Evolutionary conservation across 2,888 invertebrate genomes (phyloP).

Genomic region (Calliopum simillimum): DNA sequence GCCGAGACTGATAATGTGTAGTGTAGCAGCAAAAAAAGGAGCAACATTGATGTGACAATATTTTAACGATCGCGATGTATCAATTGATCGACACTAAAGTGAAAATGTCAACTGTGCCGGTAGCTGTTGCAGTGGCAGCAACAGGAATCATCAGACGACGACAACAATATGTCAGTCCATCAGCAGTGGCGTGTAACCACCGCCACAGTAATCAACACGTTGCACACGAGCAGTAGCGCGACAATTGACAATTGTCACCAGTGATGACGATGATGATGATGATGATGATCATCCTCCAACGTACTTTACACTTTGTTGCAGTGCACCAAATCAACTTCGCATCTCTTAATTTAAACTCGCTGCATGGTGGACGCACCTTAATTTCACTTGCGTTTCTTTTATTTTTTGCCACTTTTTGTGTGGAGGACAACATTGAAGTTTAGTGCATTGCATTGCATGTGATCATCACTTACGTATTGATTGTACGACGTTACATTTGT

Average conservation of each 20-base stretch:
- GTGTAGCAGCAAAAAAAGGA: slow-evolving; percentile 31
- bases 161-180: slow-evolving; percentile 25
- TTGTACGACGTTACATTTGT: neutral
- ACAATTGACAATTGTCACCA: slow-evolving; percentile 30
- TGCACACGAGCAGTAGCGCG: neutral
- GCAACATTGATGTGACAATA: slow-evolving; percentile 52
- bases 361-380: slow-evolving; percentile 12
- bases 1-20: neutral
- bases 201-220: slow-evolving; percentile 33
- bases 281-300: no score
- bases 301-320: neutral
- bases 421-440: neutral
- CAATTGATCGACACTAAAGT: slow-evolving; percentile 42
- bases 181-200: neutral
- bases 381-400: neutral
- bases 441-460: neutral
- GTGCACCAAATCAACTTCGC: neutral
- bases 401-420: slow-evolving; percentile 1
- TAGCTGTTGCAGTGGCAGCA: neutral
- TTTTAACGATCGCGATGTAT: slow-evolving; percentile 51
- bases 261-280: neutral
- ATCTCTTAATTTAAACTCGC: neutral
- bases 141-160: slow-evolving; percentile 29
- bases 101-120: slow-evolving; percentile 12
- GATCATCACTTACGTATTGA: neutral